Conservation (phyloP, 2,888 invertebrate genomes). For the Tiliacea aurago region DNA sequence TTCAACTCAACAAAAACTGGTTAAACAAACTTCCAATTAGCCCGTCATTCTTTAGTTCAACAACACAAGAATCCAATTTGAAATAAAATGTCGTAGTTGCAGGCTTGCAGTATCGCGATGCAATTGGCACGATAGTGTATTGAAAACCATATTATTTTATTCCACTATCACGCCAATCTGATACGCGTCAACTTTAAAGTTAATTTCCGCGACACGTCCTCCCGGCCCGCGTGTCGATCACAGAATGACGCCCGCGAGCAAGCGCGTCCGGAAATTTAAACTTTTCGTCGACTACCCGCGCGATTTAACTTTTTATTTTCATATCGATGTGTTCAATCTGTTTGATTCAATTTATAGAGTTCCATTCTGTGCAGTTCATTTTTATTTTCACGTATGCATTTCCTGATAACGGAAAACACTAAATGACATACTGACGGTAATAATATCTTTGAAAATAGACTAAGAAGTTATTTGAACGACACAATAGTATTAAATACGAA, state of each 20-base stretch:
- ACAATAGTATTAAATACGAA: neutral
- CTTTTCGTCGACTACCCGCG: conserved; percentile 73
- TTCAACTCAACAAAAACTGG: neutral
- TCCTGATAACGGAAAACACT: neutral
- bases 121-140: conserved; percentile 46
- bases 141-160: conserved; percentile 51
- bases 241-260: conserved; percentile 57
- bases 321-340: conserved; percentile 51
- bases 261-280: conserved; percentile 75
- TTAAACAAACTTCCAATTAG: neutral
- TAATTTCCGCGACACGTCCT: conserved; percentile 74
- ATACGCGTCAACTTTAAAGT: conserved; percentile 64
- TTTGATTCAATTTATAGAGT: conserved; percentile 47
- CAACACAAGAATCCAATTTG: neutral
- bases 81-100: conserved; percentile 9
- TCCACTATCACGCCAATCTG: conserved; percentile 55
- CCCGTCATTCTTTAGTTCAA: neutral
- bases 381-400: conserved; percentile 6
- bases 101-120: conserved; percentile 19
- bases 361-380: conserved; percentile 30
- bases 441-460: neutral
- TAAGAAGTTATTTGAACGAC: neutral
- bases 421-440: neutral
- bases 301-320: conserved; percentile 60
- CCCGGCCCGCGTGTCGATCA: conserved; percentile 55